Evolutionary conservation across 1,140 invertebrate species (phyloP).

Genomic region (Oreohelix idahoensis): DNA sequence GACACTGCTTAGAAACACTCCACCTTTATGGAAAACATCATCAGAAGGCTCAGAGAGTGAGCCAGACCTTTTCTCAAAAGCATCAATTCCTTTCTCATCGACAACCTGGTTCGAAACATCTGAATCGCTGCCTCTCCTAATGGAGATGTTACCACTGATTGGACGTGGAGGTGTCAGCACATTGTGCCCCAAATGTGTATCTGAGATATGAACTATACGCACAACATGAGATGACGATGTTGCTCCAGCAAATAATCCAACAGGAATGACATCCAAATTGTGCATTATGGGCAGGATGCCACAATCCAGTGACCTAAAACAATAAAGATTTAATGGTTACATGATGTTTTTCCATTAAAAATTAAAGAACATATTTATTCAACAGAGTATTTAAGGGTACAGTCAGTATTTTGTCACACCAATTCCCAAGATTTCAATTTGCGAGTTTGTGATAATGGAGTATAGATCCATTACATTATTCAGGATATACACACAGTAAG

Average conservation of each 20-base stretch:
- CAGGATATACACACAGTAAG: no score
- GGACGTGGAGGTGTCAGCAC: slow-evolving; percentile 33
- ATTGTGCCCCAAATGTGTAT: slow-evolving; percentile 56
- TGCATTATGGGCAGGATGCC: slow-evolving; percentile 6
- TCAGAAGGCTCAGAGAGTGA: neutral
- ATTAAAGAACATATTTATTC: no score
- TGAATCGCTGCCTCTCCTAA: slow-evolving; percentile 5
- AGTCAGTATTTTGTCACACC: no score
- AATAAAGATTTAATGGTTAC: neutral
- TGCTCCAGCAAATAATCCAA: slow-evolving; percentile 23
- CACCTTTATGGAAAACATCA: slow-evolving; percentile 30
- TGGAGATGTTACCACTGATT: slow-evolving; percentile 38
- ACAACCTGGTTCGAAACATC: slow-evolving; percentile 23
- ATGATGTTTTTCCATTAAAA: no score
- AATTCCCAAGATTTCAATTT: no score
- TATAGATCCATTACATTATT: no score
- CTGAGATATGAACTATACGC: slow-evolving; percentile 61
- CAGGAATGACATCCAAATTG: slow-evolving; percentile 15
- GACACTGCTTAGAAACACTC: slow-evolving; percentile 28
- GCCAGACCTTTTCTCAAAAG: slow-evolving; percentile 19
- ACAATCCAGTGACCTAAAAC: neutral
- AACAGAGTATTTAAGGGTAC: no score
- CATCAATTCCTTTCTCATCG: slow-evolving; percentile 35
- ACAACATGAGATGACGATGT: slow-evolving; percentile 38
- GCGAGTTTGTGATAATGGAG: no score